Conservation (phyloP, 1,140 invertebrate genomes). For the Zaprionus gabonicus region DNA sequence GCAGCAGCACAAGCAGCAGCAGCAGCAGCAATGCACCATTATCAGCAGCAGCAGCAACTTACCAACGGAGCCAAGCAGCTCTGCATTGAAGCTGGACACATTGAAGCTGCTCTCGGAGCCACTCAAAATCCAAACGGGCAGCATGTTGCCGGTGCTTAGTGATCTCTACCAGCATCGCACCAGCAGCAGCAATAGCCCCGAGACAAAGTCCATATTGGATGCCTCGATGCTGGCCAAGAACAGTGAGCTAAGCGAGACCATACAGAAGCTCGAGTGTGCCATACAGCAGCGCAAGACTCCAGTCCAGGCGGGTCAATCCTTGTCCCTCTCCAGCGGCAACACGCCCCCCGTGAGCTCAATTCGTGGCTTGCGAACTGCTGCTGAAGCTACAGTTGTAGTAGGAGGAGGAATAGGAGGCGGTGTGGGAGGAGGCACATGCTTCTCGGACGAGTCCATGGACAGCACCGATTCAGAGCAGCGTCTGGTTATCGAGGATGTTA, state of each 20-base stretch:
- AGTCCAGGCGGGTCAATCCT: slow-evolving; percentile 60
- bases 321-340: slow-evolving; percentile 59
- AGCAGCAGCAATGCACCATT: background rate
- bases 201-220: slow-evolving; percentile 78
- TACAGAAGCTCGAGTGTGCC: slow-evolving; percentile 86
- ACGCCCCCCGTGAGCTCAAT: slow-evolving; percentile 53
- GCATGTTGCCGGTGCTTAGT: slow-evolving; percentile 42
- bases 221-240: slow-evolving; percentile 85
- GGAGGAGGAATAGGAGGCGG: slow-evolving; percentile 15
- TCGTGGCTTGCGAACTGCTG: background rate
- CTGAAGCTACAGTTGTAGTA: background rate
- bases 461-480: slow-evolving; percentile 90
- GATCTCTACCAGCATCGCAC: slow-evolving; percentile 34
- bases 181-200: slow-evolving; percentile 67
- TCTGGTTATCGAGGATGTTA: slow-evolving; percentile 86
- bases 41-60: slow-evolving; percentile 29
- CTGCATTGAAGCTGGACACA: slow-evolving; percentile 37
- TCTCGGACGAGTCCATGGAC: slow-evolving; percentile 86
- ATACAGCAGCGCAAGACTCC: slow-evolving; percentile 78
- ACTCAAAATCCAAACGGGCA: slow-evolving; percentile 66
- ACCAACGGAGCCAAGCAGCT: slow-evolving; percentile 27
- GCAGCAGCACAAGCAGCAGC: background rate
- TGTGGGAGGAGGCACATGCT: slow-evolving; percentile 42
- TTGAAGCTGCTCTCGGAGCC: slow-evolving; percentile 60
- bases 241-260: slow-evolving; percentile 87